Evolutionary conservation across 2,888 invertebrate genomes (phyloP), one percentile per base, ranked within the genome.

Genomic region (Hydrotaea diabolus): DNA sequence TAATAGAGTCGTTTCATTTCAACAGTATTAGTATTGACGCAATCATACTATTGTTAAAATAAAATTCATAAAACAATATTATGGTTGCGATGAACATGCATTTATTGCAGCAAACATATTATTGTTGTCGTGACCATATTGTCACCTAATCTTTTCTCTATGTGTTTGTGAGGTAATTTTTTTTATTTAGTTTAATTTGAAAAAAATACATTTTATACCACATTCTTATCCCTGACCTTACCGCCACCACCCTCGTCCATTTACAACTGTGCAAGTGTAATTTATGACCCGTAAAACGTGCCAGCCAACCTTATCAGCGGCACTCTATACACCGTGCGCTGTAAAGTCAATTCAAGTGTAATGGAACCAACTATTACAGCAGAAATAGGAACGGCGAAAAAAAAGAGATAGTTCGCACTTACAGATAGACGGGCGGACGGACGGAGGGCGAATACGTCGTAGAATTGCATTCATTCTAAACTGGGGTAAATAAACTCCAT

Each of bases 401-500:
- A n/a, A 53, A 55, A 23, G 17, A 83, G 26, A 49, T 74, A 83
- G 26, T 80, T 80, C 59, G 46, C 59, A 75, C 31, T 59, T 78
- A 21, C 64, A n/a, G 31, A 72, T 7, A 31, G 31, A 31, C 31
- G 7, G 31, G 7, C 31, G 7, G 31, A 31, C 31, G 7, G 31
- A 7, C 31, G 7, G 31, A 31, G 31, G 7, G 31, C n/a, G n/a
- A 75, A 74, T 53, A 72, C 43, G 55, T 36, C 62, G 36, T 71
- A 36, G 55, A 66, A 46, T 31, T 13, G 57, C 26, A 23, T 17
- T 46, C 39, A 21, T 39, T 76, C 76, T 39, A 66, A 66, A 64
- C 26, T 72, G 80, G 76, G 83, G 83, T 83, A 80, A 83, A 83
- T 80, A 80, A 83, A 83, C 83, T 83, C 62, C 64, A 69, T 77